Percentiles rank a stretch among this genome's conserved stretches.
phyloP scores from a whole-genome alignment of 2,113 vertebrate genomes.

The Melanotaenia duboulayi region DNA sequence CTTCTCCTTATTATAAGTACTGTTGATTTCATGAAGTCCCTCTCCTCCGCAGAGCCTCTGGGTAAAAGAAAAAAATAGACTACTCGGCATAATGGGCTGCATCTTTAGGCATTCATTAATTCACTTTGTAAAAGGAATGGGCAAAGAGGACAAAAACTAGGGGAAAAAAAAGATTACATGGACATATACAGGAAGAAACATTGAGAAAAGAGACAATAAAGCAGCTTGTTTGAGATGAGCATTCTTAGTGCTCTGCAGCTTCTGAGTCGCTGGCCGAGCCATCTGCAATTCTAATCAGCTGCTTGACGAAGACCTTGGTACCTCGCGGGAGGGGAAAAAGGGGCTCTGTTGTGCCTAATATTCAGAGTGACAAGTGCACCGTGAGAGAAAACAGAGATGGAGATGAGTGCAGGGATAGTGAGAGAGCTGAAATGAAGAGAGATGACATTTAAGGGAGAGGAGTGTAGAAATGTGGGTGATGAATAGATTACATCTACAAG shows the following conservation, averaged over 20 bases:
- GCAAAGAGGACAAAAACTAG: constrained; percentile 17
- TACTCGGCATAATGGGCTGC: constrained; percentile 47
- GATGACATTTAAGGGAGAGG: constrained; percentile 35
- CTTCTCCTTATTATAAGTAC: constrained; percentile 55
- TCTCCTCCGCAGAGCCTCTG: constrained; percentile 9
- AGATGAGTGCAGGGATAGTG: constrained; percentile 24
- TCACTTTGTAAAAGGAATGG: constrained; percentile 50
- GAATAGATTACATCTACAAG: constrained; percentile 40
- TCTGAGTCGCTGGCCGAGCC: constrained; percentile 33
- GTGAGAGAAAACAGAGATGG: constrained; percentile 21
- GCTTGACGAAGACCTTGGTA: constrained; percentile 58
- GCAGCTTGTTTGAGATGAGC: constrained; percentile 54
- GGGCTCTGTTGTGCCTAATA: constrained; percentile 37
- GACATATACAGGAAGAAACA: constrained; percentile 34
- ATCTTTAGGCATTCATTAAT: constrained; percentile 67
- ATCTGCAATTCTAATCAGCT: constrained; percentile 78
- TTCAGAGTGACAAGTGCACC: constrained; percentile 46
- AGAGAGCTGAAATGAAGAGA: constrained; percentile 36
- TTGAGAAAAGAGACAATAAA: constrained; percentile 46
- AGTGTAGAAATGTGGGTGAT: constrained; percentile 30
- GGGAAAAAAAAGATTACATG: constrained; percentile 3
- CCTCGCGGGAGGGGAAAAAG: constrained; percentile 34
- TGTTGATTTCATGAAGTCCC: constrained; percentile 33
- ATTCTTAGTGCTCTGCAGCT: constrained; percentile 35
- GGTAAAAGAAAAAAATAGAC: constrained; percentile 35